Evolutionary conservation across 2,113 vertebrate species (phyloP), one percentile per base, ranked within the genome.

Genomic region (Uria aalge): DNA sequence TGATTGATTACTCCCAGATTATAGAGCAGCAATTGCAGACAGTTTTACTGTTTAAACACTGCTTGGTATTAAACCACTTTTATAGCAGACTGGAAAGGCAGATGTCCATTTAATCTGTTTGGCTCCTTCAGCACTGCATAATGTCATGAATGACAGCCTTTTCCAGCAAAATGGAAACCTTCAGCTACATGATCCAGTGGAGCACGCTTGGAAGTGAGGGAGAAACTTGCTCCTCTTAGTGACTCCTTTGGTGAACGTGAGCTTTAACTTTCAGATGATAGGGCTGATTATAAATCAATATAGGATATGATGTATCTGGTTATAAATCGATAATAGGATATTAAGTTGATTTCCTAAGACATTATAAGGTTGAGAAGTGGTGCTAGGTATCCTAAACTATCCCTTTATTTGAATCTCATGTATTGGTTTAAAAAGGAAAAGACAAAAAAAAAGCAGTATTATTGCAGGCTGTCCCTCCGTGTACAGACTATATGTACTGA

Each of bases 31-130:
- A 91, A 90, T 88, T 94, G 86, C 84, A 94, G 96, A 76, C 86
- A 94, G 73, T 95, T 95, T 96, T 91, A 92, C 92, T 94, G 67
- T 92, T 95, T 92, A 89, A 97, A 95, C 88, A 82, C 69, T 82
- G 62, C 66, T 89, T 92, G 73, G 68, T 94, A 84, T 95, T 97
- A 96, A 96, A 94, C 87, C 86, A 87, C 40, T 96, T 92, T 87
- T 92, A 76, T 57, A 92, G 84, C 73, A 85, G 86, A 62, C 79
- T 90, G 81, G 66, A 91, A 95, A 95, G 92, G 94, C 95, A 97
- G 86, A 94, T 96, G 92, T 91, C 95, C 92, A 22, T 88, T 97
- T 95, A 75, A 94, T 89, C 89, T 86, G 43, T 72, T 95, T 86
- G 92, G 86, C 80, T 96, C 26, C 45, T 86, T 85, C 69, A 79